phyloP scores from a whole-genome alignment of 2,888 invertebrate species.

The Drosophila ochracea region DNA sequence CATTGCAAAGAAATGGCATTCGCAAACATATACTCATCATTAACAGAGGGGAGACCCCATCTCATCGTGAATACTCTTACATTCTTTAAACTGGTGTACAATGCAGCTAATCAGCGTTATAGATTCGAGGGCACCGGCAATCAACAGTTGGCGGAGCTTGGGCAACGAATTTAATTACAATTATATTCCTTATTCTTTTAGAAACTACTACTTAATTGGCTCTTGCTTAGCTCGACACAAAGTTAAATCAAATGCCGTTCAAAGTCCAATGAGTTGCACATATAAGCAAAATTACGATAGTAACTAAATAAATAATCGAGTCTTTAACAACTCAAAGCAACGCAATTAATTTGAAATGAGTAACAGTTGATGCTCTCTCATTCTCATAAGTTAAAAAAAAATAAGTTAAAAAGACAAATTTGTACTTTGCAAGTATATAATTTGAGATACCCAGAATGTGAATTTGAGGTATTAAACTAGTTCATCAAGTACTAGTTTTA shows the following conservation, averaged over 20 bases:
- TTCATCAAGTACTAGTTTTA: not conserved
- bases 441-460: not conserved
- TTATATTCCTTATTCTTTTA: conserved; percentile 38
- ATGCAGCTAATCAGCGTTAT: conserved; percentile 36
- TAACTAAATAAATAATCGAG: conserved; percentile 42
- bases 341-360: conserved; percentile 15
- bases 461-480: not conserved
- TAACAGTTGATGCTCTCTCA: not conserved
- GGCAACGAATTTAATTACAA: conserved; percentile 25
- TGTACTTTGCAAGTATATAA: not conserved
- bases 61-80: not conserved
- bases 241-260: conserved; percentile 39
- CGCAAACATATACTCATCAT: not conserved
- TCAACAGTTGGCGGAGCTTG: conserved; percentile 20
- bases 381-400: not conserved
- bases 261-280: conserved; percentile 49
- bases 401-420: not conserved
- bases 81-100: not conserved
- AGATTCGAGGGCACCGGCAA: conserved; percentile 42
- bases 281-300: conserved; percentile 56
- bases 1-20: conserved; percentile 18
- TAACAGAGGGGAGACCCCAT: conserved; percentile 6
- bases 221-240: conserved; percentile 51
- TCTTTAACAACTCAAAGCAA: conserved; percentile 19
- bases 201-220: conserved; percentile 39